Conservation (phyloP, 2,797 vertebrate species). For the Bovichtus variegatus region DNA sequence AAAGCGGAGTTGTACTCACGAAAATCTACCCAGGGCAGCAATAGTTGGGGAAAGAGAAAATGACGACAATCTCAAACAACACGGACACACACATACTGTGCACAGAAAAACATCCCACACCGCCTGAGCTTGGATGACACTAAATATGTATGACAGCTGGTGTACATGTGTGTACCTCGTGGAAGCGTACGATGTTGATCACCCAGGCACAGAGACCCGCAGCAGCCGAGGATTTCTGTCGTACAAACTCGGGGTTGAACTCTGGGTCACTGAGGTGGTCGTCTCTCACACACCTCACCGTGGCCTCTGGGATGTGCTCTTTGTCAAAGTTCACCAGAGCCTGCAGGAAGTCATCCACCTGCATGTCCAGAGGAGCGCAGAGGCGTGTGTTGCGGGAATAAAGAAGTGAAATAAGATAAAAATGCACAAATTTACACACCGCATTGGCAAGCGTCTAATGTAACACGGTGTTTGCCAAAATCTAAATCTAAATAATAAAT, state of each 20-base stretch:
- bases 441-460: neutral
- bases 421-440: neutral
- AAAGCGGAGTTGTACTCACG: constrained; percentile 80
- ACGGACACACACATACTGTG: neutral
- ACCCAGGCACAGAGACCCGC: constrained; percentile 85
- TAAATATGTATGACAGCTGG: constrained; percentile 9
- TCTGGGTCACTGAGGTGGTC: constrained; percentile 85
- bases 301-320: constrained; percentile 83
- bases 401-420: neutral
- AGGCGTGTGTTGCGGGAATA: neutral
- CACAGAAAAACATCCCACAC: neutral
- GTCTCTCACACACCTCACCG: constrained; percentile 82
- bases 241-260: constrained; percentile 88
- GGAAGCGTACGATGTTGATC: constrained; percentile 86
- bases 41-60: constrained; percentile 75
- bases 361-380: constrained; percentile 9
- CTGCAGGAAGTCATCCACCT: constrained; percentile 87
- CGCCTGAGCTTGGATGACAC: neutral
- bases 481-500: neutral
- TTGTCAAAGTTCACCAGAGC: constrained; percentile 88
- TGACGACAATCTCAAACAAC: constrained; percentile 17
- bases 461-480: neutral
- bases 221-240: constrained; percentile 85
- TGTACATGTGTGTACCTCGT: constrained; percentile 71
- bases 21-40: constrained; percentile 85